Percentiles rank a stretch among this genome's conserved stretches.
Evolutionary conservation across 2,113 vertebrate genomes (phyloP).

Genomic region (Poeciliopsis occidentalis): DNA sequence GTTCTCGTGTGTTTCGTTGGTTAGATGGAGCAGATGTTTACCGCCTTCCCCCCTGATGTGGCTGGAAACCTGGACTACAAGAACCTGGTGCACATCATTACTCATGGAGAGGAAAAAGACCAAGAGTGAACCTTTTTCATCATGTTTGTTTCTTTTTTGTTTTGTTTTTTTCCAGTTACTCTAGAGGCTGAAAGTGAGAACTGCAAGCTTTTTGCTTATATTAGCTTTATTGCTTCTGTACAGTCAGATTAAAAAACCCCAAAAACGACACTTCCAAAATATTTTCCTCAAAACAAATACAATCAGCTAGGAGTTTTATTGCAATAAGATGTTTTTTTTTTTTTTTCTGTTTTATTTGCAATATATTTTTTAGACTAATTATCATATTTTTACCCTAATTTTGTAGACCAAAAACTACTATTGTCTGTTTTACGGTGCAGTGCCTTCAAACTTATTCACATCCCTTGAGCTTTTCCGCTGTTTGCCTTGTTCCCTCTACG

Average conservation of each 20-base stretch:
- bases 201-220: constrained; percentile 24
- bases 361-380: constrained; percentile 6
- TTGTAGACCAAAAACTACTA: constrained; percentile 29
- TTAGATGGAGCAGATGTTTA: constrained; percentile 95
- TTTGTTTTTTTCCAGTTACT: constrained; percentile 18
- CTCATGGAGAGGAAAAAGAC: constrained; percentile 96
- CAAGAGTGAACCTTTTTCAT: constrained; percentile 76
- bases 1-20: constrained; percentile 6
- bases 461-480: not conserved
- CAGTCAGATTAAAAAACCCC: not conserved
- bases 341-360: constrained; percentile 1
- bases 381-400: constrained; percentile 17
- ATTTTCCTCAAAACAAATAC: constrained; percentile 7
- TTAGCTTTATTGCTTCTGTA: constrained; percentile 17
- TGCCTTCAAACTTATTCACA: not conserved
- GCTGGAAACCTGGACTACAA: constrained; percentile 95
- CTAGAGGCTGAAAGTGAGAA: not conserved
- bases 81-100: constrained; percentile 96
- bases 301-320: not conserved
- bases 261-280: not conserved
- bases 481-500: not conserved
- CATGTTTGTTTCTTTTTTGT: not conserved
- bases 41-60: constrained; percentile 93
- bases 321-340: not conserved
- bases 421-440: not conserved